Evolutionary conservation across 2,888 invertebrate genomes (phyloP), one percentile per base, ranked within the genome.

Genomic region (Entomobrya multifasciata): DNA sequence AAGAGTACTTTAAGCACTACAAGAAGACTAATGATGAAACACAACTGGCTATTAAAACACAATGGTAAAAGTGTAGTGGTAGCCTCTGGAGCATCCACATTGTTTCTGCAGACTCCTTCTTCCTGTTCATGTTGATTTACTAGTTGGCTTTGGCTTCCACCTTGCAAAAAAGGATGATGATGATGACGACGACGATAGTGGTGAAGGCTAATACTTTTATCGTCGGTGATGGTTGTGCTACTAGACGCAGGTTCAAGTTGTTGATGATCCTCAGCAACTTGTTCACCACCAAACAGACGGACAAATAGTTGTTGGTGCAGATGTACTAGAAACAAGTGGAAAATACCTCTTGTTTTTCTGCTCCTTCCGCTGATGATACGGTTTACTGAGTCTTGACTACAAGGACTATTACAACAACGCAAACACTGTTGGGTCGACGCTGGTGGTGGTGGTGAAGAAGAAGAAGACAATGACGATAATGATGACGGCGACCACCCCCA

Each of bases 11-110:
- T n/a, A 27, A 78, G 67, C 4, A 79, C 22, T 25, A 85, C 22
- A 70, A 70, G 52, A 60, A 85, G 60, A 79, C 85, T 79, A 79
- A 79, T 30, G 85, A 77, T 85, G 85, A 85, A 85, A 79, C 85
- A 85, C 85, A 85, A 85, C 57, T 85, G 78, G 78, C 70, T 79
- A 70, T 60, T 70, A 77, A 57, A 57, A 77, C 25, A 77, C 22
- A 60, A 41, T 44, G 77, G 44, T 5, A 15, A 77, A 65, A 65
- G 17, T 13, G 60, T 25, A 8, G 30, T 30, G 17, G 22, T 27
- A 17, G 47, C 70, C 70, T 70, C 47, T n/a, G 60, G 65, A 36
- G 65, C 20, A 65, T 60, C 27, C 60, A 25, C 60, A 25, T 30
- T 62, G 30, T 30, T 62, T 62, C 25, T 17, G 36, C 17, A 30